Base-by-base conservation (phyloP, 2,888 invertebrate species). In the Vanessa cardui region DNA sequence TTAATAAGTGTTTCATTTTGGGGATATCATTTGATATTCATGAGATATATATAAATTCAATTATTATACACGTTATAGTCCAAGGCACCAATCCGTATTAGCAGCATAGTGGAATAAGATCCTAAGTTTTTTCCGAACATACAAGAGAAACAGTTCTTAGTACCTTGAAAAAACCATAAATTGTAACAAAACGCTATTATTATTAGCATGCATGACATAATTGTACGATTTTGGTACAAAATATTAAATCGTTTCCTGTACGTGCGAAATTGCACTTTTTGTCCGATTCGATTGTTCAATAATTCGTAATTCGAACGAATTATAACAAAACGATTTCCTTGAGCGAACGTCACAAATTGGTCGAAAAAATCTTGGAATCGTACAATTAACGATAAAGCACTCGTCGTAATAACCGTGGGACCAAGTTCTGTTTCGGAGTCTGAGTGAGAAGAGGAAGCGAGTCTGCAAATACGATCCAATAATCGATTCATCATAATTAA, bases 361-460 rank as follows among this genome's bases (percentile, higher is more conserved):
- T 80, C 82, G 89, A 90, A 54, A 54, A 90, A 70, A 61, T 60
- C 49, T 80, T 76, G 73, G 74, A 83, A 84, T 83, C 81, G 82
- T 78, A 81, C 88, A 90, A 91, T 91, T 90, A 92, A 80, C 84
- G 86, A 87, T 86, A 88, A 86, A 89, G 86, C 88, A 87, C 85
- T 89, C 81, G 81, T 72, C 71, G 84, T 88, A 86, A 90, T 85
- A 81, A 81, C 83, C 91, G 91, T 92, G 91, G 87, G 91, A 84
- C 73, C 83, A 74, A 73, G 72, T 68, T 72, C 69, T 71, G 62
- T 70, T 26, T 49, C 54, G 39, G 62, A 72, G 74, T 71, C 58
- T 74, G 83, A 82, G 78, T 60, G 33, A 73, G 50, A 73, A 66
- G 76, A 74, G 71, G n/a, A 39, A 65, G 80, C 82, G 76, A 39